Percentiles rank a stretch among this genome's conserved stretches.
These are phyloP conservation scores for Andrena trimmerana DNA, from an alignment of 2,888 invertebrate species.

Conservation along the genomic window DNA sequence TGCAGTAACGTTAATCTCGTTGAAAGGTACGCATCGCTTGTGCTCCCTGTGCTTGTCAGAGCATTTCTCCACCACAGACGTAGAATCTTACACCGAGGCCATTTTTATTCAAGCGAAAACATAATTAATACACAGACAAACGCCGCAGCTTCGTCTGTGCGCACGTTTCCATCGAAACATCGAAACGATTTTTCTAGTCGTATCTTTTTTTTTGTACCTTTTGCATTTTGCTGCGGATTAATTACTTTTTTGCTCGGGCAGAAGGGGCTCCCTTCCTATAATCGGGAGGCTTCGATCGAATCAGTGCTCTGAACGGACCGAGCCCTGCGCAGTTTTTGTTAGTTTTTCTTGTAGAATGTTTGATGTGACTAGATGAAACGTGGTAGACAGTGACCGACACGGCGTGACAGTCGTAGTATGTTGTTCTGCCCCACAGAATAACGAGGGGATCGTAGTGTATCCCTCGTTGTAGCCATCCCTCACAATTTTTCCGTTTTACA, in stretches of 20 bases:
- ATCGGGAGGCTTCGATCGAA: slow-evolving; percentile 26
- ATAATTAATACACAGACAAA: slow-evolving; percentile 13
- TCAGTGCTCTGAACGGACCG: slow-evolving; percentile 38
- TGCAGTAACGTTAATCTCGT: slow-evolving; percentile 61
- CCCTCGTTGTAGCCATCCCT: slow-evolving; percentile 35
- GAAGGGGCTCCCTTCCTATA: neutral
- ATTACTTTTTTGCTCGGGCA: slow-evolving; percentile 6
- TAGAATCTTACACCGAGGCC: slow-evolving; percentile 17
- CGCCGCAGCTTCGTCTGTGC: neutral
- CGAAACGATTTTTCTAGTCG: slow-evolving; percentile 1
- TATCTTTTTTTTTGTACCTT: neutral
- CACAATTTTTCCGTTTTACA: slow-evolving; percentile 15
- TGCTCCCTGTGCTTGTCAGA: slow-evolving; percentile 50
- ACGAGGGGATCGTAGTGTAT: slow-evolving; percentile 44
- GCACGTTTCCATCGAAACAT: neutral
- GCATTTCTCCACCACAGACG: neutral
- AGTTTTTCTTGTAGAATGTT: slow-evolving; percentile 30
- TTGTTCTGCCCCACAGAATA: slow-evolving; percentile 6
- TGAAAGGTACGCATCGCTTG: slow-evolving; percentile 71
- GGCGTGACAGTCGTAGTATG: slow-evolving; percentile 27
- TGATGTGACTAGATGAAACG: slow-evolving; percentile 26
- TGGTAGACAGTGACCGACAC: slow-evolving; percentile 38
- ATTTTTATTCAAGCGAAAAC: slow-evolving; percentile 6
- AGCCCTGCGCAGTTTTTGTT: slow-evolving; percentile 3
- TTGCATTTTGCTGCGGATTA: neutral